A percentile compares a stretch with the other conserved stretches of the same genome.
These are phyloP conservation scores for Saturnia pavonia DNA, from an alignment of 2,888 invertebrate species.

Conservation along the genomic window DNA sequence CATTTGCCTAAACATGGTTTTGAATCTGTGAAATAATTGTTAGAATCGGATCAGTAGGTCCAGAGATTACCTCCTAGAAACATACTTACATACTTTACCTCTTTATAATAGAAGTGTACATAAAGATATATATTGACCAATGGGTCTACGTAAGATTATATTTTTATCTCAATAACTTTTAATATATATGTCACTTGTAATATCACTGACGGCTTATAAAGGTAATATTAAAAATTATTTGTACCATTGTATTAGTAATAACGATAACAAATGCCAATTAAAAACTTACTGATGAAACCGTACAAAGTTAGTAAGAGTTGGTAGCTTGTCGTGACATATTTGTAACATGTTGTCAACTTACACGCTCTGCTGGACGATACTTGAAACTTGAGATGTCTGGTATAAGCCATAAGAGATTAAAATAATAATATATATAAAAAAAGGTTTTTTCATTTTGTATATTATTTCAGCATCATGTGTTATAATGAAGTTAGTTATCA, in stretches of 20 bases:
- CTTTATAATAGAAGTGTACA: no score
- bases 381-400: slow-evolving; percentile 13
- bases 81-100: no score
- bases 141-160: background rate
- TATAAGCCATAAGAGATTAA: slow-evolving; percentile 4
- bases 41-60: no score
- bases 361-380: slow-evolving; percentile 19
- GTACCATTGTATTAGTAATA: background rate
- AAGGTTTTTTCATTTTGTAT: no score
- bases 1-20: no score
- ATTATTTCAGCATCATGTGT: no score
- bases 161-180: background rate
- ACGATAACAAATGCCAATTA: slow-evolving; percentile 13
- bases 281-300: slow-evolving; percentile 12
- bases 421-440: background rate
- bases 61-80: no score
- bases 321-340: slow-evolving; percentile 24
- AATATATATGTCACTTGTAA: background rate
- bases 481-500: no score
- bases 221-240: background rate
- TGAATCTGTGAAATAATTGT: no score
- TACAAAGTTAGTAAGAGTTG: slow-evolving; percentile 19
- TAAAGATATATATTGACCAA: no score
- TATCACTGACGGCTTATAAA: background rate
- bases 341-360: slow-evolving; percentile 24